Evolutionary conservation across 2,888 invertebrate species (phyloP), one percentile per base, ranked within the genome.

Genomic region (Drosophila hamatofila): DNA sequence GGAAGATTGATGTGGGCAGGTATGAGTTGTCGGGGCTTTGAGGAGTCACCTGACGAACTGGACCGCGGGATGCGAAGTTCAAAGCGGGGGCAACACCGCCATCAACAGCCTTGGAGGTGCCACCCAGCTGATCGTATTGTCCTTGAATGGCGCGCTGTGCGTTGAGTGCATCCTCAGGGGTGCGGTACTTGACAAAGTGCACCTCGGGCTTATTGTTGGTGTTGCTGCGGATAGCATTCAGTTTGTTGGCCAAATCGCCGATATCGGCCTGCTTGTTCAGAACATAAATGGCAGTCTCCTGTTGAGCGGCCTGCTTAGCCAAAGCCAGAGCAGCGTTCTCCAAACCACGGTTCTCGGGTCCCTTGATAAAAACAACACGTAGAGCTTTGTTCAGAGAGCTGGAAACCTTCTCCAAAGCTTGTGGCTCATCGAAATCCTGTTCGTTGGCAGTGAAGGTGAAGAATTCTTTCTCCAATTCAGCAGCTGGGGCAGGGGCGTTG

Each of bases 151-250:
- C 77, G 5, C 81, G 81, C 61, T 91, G 91, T 6, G 92, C 92
- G 21, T 86, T 86, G 61, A 78, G 75, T 59, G 91, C 92, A 80
- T 92, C 92, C 70, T 91, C 89, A 0, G 85, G 80, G 1, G 91
- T 92, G 52, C 90, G 91, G 75, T 92, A 92, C 78, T 92, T 92
- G 68, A 92, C 88, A 66, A 92, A 92, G 77, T 90, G 90, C 9
- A 92, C 92, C 66, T 91, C 92, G 62, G 92, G 92, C 69, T 89
- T 91, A 64, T 83, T 82, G 60, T 78, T 80, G 57, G 54, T 74
- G 66, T 73, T 82, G 62, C 74, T 75, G 59, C 83, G 82, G 48
- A 90, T 59, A 25, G 70, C 44, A 54, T 90, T 85, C 41, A 90
- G 55, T 30, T 83, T 83, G 77, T 64, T 83, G 63, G 83, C 86